Conservation (phyloP, 2,888 invertebrate genomes). For the Limenitis camilla region DNA sequence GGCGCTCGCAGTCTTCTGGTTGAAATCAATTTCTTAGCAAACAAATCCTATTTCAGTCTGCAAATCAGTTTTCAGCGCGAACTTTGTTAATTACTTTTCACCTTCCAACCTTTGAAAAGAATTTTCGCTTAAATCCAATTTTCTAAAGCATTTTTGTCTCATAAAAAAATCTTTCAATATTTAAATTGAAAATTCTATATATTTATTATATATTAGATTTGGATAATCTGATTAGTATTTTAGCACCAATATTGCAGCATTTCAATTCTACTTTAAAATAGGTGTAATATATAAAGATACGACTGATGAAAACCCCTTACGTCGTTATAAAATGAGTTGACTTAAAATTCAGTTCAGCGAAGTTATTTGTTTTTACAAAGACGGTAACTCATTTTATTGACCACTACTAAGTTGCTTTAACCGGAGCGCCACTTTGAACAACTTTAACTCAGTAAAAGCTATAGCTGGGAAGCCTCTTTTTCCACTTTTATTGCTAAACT, state of each 20-base stretch:
- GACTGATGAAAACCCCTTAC: constrained; percentile 6
- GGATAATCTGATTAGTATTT: too few relatives aligned
- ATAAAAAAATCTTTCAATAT: too few relatives aligned
- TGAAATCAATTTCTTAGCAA: constrained; percentile 58
- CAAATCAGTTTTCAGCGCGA: constrained; percentile 14
- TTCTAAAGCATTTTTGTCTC: too few relatives aligned
- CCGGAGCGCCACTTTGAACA: constrained; percentile 56
- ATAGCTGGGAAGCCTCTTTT: constrained; percentile 55
- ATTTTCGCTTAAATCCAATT: constrained; percentile 17
- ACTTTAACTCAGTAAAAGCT: constrained; percentile 63
- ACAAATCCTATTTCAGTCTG: constrained; percentile 31
- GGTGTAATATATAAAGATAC: too few relatives aligned
- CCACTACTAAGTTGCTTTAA: constrained; percentile 53
- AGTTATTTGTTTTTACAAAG: constrained; percentile 29
- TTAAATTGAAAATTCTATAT: too few relatives aligned
- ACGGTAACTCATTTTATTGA: constrained; percentile 58
- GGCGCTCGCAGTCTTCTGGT: constrained; percentile 36
- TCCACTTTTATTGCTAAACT: constrained; percentile 66
- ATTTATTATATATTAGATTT: too few relatives aligned
- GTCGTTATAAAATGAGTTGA: constrained; percentile 10
- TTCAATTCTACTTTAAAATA: too few relatives aligned
- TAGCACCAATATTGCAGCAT: too few relatives aligned
- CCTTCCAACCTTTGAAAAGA: constrained; percentile 15
- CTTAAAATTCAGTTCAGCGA: constrained; percentile 26
- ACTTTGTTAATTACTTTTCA: constrained; percentile 25